Base-by-base conservation (phyloP, 2,888 invertebrate species). In the Cepaea hortensis region DNA sequence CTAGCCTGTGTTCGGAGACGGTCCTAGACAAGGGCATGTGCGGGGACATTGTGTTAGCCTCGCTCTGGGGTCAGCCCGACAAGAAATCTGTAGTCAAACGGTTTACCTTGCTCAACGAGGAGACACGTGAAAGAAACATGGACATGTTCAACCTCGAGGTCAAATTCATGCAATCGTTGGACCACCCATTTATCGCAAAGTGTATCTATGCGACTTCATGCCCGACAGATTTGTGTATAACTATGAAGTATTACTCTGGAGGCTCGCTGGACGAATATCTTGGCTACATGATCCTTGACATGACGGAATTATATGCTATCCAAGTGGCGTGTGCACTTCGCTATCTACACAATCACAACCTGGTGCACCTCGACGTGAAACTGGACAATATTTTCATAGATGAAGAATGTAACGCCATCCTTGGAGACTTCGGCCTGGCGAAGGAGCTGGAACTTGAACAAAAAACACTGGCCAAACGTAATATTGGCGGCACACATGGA, bases 361-460 rank as follows among this genome's bases (percentile, higher is more conserved):
- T 46, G 18, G 76, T 46, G 6, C 76, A 76, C 46, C 15, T 48
- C 15, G 46, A 76, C 11, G 48, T 76, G 7, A 76, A 76, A 48
- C 76, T 76, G 46, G 48, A 48, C 46, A 76, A 76, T 13, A 76
- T 76, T 9, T 46, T 79, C 55, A 15, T 79, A 20, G 61, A 79
- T 61, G 15, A 15, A 5, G 55, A 79, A n/a, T 50, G 15, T 23
- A 79, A 79, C 55, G 79, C 79, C 3, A n/a, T 79, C 20, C 55
- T 79, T 50, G 79, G 77, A 77, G 77, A 77, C 50, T 77, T 77
- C 50, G 77, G 77, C 48, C 50, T 77, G 3, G 15, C 50, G 5
- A 6, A 7, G 20, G 18, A 48, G 50, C 3, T 77, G 35, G 18
- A 46, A 46, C 18, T 5, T 18, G 50, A 77, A 18, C 3, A 77